Base-by-base conservation (phyloP, 2,888 invertebrate species). In the Agriopis aurantiaria region DNA sequence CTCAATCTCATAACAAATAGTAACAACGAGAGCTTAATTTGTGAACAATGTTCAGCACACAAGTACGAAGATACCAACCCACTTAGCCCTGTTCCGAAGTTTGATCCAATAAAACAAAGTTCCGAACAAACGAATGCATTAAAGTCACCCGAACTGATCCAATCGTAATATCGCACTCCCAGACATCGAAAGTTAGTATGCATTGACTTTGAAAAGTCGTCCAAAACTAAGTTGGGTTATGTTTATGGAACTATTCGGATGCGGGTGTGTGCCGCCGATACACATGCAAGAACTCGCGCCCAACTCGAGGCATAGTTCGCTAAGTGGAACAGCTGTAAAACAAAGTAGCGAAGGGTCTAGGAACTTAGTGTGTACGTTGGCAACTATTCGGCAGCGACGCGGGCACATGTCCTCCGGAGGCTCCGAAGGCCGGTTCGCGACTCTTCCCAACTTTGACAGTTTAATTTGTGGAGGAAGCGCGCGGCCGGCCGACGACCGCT, bases 131-230 rank as follows among this genome's bases (percentile, higher is more conserved):
- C 91, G 92, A 93, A 93, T 93, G 93, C 92, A 93, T 93, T 93
- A 91, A 92, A 93, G 89, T 89, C 91, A 86, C 88, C 87, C 88
- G 86, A 92, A 92, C 89, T 92, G 92, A 93, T 93, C 92, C 91
- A 92, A 91, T 93, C 91, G 92, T 93, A 92, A 93, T 92, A 93
- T 92, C 91, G 88, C 91, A 91, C 91, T 90, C 87, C 88, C 90
- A 92, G 91, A 93, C 93, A 92, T 92, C 91, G 91, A 91, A 93
- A 94, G 93, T 94, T 93, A 93, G 93, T 92, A 94, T 94, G 93
- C 93, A 93, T 94, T 94, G 93, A 94, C 93, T 94, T 94, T 94
- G 93, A 93, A 94, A 93, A 93, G 93, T 94, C 89, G 93, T 92
- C 93, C 93, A 91, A 93, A 94, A 94, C 93, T 93, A 91, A 93